Conservation (phyloP, 2,113 vertebrate species). For the Nematolebias whitei region DNA sequence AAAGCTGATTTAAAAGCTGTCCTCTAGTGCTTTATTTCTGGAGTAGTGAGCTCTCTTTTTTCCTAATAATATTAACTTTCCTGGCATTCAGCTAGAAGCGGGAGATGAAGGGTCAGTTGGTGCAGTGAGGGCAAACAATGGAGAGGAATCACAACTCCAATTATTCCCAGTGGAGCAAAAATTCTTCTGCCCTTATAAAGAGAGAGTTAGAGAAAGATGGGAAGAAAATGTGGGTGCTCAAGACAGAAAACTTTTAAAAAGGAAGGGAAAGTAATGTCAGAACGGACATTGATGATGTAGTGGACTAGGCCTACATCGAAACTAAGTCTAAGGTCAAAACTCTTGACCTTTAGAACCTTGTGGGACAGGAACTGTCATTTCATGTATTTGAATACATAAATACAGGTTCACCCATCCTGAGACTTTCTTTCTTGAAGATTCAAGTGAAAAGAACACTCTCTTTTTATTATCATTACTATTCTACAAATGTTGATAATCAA, state of each 20-base stretch:
- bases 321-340: too few species aligned
- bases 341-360: too few species aligned
- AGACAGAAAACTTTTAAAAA: slow-evolving; percentile 1
- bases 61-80: slow-evolving; percentile 40
- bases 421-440: too few species aligned
- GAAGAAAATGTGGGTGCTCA: neutral
- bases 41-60: slow-evolving; percentile 15
- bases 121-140: slow-evolving; percentile 55
- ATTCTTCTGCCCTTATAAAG: slow-evolving; percentile 72
- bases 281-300: too few species aligned
- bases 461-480: too few species aligned
- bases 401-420: too few species aligned
- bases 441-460: too few species aligned
- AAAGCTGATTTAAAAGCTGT: slow-evolving; percentile 7
- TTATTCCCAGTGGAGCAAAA: slow-evolving; percentile 50
- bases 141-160: slow-evolving; percentile 52
- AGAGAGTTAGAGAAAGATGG: slow-evolving; percentile 26
- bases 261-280: slow-evolving; percentile 1
- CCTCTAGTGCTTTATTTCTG: slow-evolving; percentile 30
- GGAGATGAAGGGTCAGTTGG: slow-evolving; percentile 57
- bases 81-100: slow-evolving; percentile 48
- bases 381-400: too few species aligned
- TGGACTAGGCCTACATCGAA: too few species aligned
- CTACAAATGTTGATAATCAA: too few species aligned
- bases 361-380: too few species aligned